These are phyloP conservation scores for Megalopta genalis DNA, from an alignment of 1,140 invertebrate species.

Conservation along the genomic window DNA sequence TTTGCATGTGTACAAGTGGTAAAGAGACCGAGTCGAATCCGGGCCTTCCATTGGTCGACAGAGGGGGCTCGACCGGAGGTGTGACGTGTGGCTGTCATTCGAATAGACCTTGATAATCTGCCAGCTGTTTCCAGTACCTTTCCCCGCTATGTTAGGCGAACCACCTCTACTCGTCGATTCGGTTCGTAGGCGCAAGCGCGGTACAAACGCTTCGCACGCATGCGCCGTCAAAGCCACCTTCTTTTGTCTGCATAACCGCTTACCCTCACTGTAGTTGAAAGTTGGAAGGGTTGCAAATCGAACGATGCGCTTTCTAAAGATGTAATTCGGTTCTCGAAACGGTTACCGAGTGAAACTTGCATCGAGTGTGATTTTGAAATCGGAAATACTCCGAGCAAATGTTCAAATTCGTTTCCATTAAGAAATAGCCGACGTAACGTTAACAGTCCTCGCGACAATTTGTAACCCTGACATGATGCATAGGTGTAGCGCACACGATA, in stretches of 20 bases:
- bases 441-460: neutral
- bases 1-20: constrained; percentile 2
- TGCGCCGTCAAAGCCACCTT: neutral
- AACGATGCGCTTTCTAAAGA: neutral
- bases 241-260: neutral
- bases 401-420: too few relatives aligned
- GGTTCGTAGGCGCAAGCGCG: constrained; percentile 10
- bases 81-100: constrained; percentile 66
- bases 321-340: neutral
- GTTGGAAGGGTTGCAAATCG: neutral
- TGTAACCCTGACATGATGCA: neutral
- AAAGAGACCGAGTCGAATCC: constrained; percentile 28
- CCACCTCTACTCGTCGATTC: neutral
- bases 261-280: neutral
- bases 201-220: neutral
- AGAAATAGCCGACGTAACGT: neutral
- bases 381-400: neutral
- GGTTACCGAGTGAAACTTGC: constrained; percentile 8
- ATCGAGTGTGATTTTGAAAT: neutral
- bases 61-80: constrained; percentile 65
- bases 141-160: neutral
- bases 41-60: constrained; percentile 65
- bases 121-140: constrained; percentile 67
- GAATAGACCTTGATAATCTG: constrained; percentile 70
- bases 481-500: neutral